Conservation (phyloP, 1,140 invertebrate species). For the Drosophila auraria region DNA sequence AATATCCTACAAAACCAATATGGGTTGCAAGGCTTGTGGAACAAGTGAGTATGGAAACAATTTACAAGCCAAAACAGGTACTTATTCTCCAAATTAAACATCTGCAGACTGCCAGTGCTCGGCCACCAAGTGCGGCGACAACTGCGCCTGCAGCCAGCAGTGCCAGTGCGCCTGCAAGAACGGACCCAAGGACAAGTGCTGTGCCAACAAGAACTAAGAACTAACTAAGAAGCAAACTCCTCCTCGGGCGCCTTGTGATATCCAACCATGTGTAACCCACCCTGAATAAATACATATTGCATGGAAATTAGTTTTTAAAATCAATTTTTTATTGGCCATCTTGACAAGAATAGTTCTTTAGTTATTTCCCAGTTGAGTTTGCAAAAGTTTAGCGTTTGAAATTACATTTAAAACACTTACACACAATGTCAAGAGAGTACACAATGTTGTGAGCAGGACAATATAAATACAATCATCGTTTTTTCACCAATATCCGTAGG, state of each 20-base stretch:
- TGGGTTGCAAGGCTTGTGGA: conserved; percentile 74
- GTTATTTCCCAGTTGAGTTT: conserved; percentile 57
- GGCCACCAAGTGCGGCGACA: conserved; percentile 70
- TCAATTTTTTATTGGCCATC: conserved; percentile 82
- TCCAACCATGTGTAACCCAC: not conserved
- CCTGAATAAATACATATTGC: not conserved
- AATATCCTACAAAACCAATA: conserved; percentile 25
- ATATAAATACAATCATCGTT: conserved; percentile 14
- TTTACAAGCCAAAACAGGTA: not conserved
- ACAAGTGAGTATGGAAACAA: conserved; percentile 47
- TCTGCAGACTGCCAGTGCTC: conserved; percentile 66
- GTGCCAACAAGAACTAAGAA: conserved; percentile 50
- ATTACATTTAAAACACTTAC: conserved; percentile 66
- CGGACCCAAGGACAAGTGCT: conserved; percentile 71
- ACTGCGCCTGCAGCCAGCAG: conserved; percentile 71
- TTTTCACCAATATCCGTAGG: conserved; percentile 51
- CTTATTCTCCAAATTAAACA: not conserved
- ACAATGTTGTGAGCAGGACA: conserved; percentile 17
- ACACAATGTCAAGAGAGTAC: conserved; percentile 40
- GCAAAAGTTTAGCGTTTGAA: conserved; percentile 42
- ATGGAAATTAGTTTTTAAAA: conserved; percentile 45
- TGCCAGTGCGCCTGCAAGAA: conserved; percentile 70
- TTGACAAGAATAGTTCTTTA: conserved; percentile 83
- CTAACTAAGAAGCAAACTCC: not conserved
- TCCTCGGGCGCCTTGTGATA: not conserved